phyloP scores from a whole-genome alignment of 2,888 invertebrate genomes.

The Ischnura elegans region DNA sequence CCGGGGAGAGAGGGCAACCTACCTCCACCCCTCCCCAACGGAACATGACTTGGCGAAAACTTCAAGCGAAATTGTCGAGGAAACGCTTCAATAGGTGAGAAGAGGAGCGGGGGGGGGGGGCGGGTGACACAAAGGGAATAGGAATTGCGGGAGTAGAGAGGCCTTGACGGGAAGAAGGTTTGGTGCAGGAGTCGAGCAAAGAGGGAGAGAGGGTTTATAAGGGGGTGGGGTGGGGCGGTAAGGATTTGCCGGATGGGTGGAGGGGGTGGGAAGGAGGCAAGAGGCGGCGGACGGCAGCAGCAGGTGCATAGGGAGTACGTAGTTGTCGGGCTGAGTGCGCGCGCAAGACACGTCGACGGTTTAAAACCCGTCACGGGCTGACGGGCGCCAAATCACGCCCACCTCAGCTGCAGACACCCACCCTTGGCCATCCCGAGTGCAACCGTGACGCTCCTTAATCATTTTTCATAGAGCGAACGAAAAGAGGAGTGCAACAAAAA shows the following conservation, averaged over 20 bases:
- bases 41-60: conserved; percentile 19
- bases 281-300: neutral
- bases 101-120: neutral
- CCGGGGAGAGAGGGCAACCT: too few species aligned
- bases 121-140: too few species aligned
- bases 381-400: conserved; percentile 31
- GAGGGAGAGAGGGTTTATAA: too few species aligned
- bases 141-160: neutral
- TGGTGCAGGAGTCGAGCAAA: too few species aligned
- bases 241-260: neutral
- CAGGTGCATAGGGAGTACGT: conserved; percentile 55
- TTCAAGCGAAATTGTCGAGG: conserved; percentile 16
- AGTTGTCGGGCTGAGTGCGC: conserved; percentile 19
- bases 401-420: neutral
- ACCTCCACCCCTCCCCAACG: neutral
- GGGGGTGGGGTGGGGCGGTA: too few species aligned
- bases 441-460: conserved; percentile 39
- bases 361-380: conserved; percentile 59
- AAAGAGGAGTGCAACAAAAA: neutral
- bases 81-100: conserved; percentile 28
- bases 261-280: neutral
- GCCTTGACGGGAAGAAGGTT: neutral
- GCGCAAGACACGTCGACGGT: conserved; percentile 10
- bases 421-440: neutral
- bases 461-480: neutral